Percentiles rank a stretch among this genome's conserved stretches.
Evolutionary conservation across 2,888 invertebrate genomes (phyloP).

Genomic region (Drosophila affinis): DNA sequence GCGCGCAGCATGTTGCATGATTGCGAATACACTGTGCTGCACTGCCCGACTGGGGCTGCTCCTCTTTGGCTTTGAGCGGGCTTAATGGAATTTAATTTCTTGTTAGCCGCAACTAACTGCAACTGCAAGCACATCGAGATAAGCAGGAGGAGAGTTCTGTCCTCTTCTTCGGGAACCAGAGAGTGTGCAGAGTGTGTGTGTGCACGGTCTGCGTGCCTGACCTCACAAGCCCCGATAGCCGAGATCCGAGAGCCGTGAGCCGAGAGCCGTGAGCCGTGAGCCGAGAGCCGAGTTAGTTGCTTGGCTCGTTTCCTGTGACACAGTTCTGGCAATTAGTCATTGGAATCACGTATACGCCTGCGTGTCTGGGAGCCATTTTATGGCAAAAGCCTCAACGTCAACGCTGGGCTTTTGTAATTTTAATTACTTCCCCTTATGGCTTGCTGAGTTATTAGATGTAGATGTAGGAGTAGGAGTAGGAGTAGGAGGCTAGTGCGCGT

Average conservation of each 20-base stretch:
- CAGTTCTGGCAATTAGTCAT: slow-evolving; percentile 82
- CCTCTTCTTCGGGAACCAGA: too few relatives aligned
- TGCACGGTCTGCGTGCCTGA: too few relatives aligned
- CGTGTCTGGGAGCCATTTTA: slow-evolving; percentile 70
- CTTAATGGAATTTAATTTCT: slow-evolving; percentile 77
- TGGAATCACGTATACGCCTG: slow-evolving; percentile 79
- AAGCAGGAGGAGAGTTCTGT: slow-evolving; percentile 35
- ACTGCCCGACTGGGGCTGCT: slow-evolving; percentile 5
- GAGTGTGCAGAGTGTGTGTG: too few relatives aligned
- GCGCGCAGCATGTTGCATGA: background rate
- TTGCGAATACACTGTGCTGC: slow-evolving; percentile 11
- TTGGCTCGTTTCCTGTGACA: slow-evolving; percentile 74
- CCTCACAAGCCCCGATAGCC: slow-evolving; percentile 21
- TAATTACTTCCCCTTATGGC: slow-evolving; percentile 71
- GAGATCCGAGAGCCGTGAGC: slow-evolving; percentile 21
- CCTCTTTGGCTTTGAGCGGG: slow-evolving; percentile 51
- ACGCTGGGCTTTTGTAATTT: slow-evolving; percentile 71
- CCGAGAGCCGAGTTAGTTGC: slow-evolving; percentile 35
- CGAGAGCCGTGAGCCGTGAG: slow-evolving; percentile 26
- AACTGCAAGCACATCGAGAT: slow-evolving; percentile 68
- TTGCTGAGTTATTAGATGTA: slow-evolving; percentile 48
- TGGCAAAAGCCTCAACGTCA: slow-evolving; percentile 61
- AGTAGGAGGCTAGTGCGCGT: background rate
- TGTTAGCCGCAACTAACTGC: slow-evolving; percentile 66
- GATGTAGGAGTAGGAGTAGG: slow-evolving; percentile 3